A percentile compares a stretch with the other conserved stretches of the same genome.
These are phyloP conservation scores for Hippopotamus amphibius DNA, from an alignment of 2,113 vertebrate genomes.

Conservation along the genomic window DNA sequence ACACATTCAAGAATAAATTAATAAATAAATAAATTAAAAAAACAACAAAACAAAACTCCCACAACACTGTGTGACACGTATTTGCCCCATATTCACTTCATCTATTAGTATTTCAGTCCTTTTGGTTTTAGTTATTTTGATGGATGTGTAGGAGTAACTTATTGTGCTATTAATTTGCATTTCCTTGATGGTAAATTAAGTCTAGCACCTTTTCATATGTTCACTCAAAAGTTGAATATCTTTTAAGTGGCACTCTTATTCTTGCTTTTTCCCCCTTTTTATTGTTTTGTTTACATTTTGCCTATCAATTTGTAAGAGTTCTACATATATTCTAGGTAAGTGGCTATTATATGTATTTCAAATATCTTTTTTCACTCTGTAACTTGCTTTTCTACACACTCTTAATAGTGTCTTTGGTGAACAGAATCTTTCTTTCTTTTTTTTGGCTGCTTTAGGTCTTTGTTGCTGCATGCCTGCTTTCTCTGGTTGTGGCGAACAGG, in stretches of 20 bases:
- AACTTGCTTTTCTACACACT: neutral
- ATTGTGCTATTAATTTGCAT: neutral
- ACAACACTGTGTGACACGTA: too few relatives aligned
- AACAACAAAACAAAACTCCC: too few relatives aligned
- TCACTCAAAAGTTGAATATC: neutral
- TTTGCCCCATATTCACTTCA: too few relatives aligned
- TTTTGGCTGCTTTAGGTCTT: too few relatives aligned
- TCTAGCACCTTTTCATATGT: neutral
- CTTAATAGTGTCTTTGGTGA: neutral
- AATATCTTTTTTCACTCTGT: neutral
- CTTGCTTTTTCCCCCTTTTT: neutral
- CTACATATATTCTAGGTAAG: neutral
- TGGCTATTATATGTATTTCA: neutral
- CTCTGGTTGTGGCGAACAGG: too few relatives aligned
- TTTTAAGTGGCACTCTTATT: neutral
- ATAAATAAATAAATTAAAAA: too few relatives aligned
- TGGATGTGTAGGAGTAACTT: neutral
- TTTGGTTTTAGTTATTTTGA: neutral
- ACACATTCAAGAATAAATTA: too few relatives aligned
- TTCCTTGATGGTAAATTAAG: neutral
- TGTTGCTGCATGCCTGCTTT: too few relatives aligned
- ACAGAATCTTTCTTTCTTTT: neutral
- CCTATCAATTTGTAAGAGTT: neutral
- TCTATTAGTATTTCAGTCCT: too few relatives aligned
- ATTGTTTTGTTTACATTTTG: neutral